Percentiles rank a stretch among this genome's conserved stretches.
Conservation (phyloP, 2,888 invertebrate species). For the Nephrotoma appendiculata region DNA sequence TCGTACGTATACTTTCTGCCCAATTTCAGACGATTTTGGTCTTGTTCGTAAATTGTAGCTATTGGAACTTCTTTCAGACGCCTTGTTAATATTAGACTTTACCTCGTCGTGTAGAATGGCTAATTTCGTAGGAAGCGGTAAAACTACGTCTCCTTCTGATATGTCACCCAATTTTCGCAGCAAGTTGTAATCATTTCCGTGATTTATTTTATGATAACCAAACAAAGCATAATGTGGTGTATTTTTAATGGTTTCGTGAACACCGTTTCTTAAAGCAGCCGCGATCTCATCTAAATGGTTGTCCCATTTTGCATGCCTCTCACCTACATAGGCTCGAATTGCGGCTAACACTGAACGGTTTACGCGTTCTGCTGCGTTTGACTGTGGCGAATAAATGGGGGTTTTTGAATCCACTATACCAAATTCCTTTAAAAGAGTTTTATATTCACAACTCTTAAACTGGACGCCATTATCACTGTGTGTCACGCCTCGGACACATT, state of each 20-base stretch:
- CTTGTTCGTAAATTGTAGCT: not conserved
- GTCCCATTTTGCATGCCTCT: slow-evolving; percentile 17
- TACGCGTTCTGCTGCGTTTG: slow-evolving; percentile 20
- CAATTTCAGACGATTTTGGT: not conserved
- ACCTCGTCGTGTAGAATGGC: not conserved
- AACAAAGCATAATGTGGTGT: slow-evolving; percentile 16
- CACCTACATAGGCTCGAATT: slow-evolving; percentile 16
- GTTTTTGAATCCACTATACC: slow-evolving; percentile 13
- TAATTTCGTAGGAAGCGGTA: not conserved
- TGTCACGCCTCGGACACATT: slow-evolving; percentile 1
- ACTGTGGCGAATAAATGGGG: slow-evolving; percentile 20
- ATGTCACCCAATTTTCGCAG: not conserved
- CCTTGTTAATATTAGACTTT: not conserved
- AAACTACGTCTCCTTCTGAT: not conserved
- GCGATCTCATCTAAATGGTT: slow-evolving; percentile 15
- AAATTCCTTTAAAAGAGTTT: slow-evolving; percentile 10
- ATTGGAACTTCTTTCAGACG: not conserved
- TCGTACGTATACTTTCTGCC: not conserved
- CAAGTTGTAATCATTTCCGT: slow-evolving; percentile 7
- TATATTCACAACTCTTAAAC: slow-evolving; percentile 9
- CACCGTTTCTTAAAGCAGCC: slow-evolving; percentile 18
- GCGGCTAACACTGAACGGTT: slow-evolving; percentile 18
- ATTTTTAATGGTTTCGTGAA: slow-evolving; percentile 16
- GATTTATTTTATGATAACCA: slow-evolving; percentile 14
- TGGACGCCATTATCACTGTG: slow-evolving; percentile 19